Evolutionary conservation across 1,140 invertebrate species (phyloP).

Genomic region (Metaphire vulgaris): DNA sequence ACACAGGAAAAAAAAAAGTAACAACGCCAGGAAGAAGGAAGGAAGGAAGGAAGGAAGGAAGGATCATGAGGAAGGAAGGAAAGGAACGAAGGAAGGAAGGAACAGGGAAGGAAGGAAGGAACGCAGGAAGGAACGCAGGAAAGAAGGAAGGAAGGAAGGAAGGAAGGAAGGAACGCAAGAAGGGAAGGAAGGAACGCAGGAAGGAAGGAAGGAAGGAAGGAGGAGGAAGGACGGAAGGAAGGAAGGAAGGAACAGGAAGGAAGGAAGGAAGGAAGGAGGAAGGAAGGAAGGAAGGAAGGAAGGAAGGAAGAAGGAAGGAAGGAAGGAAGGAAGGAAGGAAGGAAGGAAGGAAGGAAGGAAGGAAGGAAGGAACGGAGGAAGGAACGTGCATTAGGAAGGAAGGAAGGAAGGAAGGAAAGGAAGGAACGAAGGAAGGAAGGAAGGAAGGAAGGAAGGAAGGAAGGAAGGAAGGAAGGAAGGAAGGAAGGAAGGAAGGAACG

Average conservation of each 20-base stretch:
- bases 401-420: neutral
- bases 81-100: neutral
- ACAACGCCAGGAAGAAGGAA: neutral
- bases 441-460: neutral
- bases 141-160: neutral
- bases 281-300: constrained; percentile 1
- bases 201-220: neutral
- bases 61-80: neutral
- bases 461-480: neutral
- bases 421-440: neutral
- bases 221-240: neutral
- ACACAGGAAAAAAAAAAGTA: neutral
- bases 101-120: neutral
- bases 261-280: neutral
- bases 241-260: neutral
- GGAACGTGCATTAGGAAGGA: neutral
- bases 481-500: neutral
- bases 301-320: neutral
- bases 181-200: neutral
- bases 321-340: neutral
- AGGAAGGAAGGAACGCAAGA: neutral
- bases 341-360: neutral
- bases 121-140: neutral
- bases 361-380: neutral
- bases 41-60: neutral